These are phyloP conservation scores for Sympetrum striolatum DNA, from an alignment of 2,888 invertebrate species.

Conservation along the genomic window DNA sequence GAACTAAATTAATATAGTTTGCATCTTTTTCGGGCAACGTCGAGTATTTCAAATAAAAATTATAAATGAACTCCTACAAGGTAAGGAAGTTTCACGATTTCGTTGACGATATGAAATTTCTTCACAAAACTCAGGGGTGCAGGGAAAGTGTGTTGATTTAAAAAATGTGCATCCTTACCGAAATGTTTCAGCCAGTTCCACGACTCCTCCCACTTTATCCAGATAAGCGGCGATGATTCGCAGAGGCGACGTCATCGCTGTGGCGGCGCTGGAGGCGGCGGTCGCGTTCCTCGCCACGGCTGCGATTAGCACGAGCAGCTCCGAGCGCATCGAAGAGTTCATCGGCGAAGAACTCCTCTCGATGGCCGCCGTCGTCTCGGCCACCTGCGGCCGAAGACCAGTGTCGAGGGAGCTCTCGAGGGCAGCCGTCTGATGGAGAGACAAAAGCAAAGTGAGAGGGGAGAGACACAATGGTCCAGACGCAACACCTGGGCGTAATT, in stretches of 20 bases:
- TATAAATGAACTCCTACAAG: too few relatives aligned
- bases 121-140: too few relatives aligned
- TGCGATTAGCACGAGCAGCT: slow-evolving; percentile 73
- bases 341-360: slow-evolving; percentile 73
- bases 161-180: slow-evolving; percentile 50
- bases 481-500: too few relatives aligned
- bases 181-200: slow-evolving; percentile 56
- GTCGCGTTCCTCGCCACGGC: slow-evolving; percentile 77
- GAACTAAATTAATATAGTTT: too few relatives aligned
- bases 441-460: background rate
- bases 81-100: too few relatives aligned
- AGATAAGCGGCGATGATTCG: slow-evolving; percentile 70
- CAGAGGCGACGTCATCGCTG: slow-evolving; percentile 65
- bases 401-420: slow-evolving; percentile 76
- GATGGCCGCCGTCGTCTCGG: slow-evolving; percentile 76
- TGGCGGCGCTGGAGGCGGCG: slow-evolving; percentile 76
- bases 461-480: background rate
- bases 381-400: slow-evolving; percentile 73
- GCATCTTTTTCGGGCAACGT: too few relatives aligned
- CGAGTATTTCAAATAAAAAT: too few relatives aligned
- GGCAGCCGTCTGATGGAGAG: slow-evolving; percentile 70
- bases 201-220: slow-evolving; percentile 57
- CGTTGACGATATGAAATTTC: too few relatives aligned
- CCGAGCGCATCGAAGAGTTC: slow-evolving; percentile 75
- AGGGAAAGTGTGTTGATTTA: too few relatives aligned